These are phyloP conservation scores for Abrostola tripartita DNA, from an alignment of 2,888 invertebrate species.

Conservation along the genomic window DNA sequence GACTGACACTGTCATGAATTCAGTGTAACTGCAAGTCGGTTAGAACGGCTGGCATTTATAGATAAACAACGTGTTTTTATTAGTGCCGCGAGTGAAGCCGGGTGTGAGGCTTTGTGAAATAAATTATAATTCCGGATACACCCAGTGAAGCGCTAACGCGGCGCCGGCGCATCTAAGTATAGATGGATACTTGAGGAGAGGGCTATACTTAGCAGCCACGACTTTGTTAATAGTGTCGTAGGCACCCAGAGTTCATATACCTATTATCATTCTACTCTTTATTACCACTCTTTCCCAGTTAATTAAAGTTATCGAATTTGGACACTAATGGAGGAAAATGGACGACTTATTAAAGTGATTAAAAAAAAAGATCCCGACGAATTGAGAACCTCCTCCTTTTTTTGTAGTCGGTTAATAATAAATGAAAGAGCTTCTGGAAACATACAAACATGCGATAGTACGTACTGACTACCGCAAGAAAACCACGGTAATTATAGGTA, in stretches of 20 bases:
- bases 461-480: no score
- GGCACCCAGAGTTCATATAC: no score
- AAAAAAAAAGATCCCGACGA: no score
- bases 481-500: no score
- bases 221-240: conserved; percentile 3
- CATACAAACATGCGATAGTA: no score
- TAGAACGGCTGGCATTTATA: neutral
- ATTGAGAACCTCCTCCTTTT: no score
- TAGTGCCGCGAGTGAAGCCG: conserved; percentile 16
- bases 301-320: neutral
- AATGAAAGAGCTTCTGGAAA: neutral
- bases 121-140: conserved; percentile 33
- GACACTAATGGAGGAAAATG: neutral
- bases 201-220: conserved; percentile 19
- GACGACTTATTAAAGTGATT: no score
- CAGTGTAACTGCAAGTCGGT: conserved; percentile 11
- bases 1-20: neutral
- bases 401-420: neutral
- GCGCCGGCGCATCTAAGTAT: conserved; percentile 41
- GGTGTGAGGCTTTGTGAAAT: conserved; percentile 15
- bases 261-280: no score
- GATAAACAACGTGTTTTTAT: conserved; percentile 9
- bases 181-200: conserved; percentile 10
- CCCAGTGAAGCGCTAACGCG: conserved; percentile 10
- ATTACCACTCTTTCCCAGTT: no score